Base-by-base conservation (phyloP, 92 coral and sea anemone genomes). In the Heteractis magnifica region DNA sequence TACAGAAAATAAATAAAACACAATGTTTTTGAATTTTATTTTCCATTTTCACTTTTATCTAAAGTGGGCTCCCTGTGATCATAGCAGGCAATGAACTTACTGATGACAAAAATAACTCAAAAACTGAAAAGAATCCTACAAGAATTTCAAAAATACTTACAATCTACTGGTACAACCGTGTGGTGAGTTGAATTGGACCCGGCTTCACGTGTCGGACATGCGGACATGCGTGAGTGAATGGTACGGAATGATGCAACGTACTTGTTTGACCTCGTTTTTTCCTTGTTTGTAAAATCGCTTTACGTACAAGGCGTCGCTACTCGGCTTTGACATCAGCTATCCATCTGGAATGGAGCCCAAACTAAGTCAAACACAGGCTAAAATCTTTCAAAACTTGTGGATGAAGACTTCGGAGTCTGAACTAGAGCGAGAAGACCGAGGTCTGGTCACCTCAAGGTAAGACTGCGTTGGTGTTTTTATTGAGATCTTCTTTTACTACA, bases 211-310 rank as follows among this genome's bases (percentile, higher is more conserved):
- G 70, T 5, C 10, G 70, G 10, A 62, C 70, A 62, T 62, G 70
- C 10, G 70, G 10, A 62, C 70, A 62, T 62, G 70, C 70, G 70
- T 62, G 21, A 62, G 70, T 62, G 70, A 62, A 62, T 16, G 70
- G 70, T 23, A 62, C 70, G 20, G 26, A n/a, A 62, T 62, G 70
- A 62, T 62, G 70, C 70, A 62, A 62, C 70, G 70, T 3, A 62
- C 70, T 18, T 10, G 23, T 18, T 18, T 62, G 70, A 62, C 70
- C 70, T 62, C 70, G 70, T 23, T 62, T 18, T 4, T 18, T 62
- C 20, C 70, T 62, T 62, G 70, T 62, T 62, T 62, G 23, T 62
- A 62, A 62, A 62, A 20, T 18, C 23, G 70, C 20, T 62, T 62
- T 62, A 18, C 70, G 44, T 34, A 34, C 2, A 62, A 9, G 8